Conservation (phyloP, 2,113 vertebrate species). For the Turdus rufiventris region DNA sequence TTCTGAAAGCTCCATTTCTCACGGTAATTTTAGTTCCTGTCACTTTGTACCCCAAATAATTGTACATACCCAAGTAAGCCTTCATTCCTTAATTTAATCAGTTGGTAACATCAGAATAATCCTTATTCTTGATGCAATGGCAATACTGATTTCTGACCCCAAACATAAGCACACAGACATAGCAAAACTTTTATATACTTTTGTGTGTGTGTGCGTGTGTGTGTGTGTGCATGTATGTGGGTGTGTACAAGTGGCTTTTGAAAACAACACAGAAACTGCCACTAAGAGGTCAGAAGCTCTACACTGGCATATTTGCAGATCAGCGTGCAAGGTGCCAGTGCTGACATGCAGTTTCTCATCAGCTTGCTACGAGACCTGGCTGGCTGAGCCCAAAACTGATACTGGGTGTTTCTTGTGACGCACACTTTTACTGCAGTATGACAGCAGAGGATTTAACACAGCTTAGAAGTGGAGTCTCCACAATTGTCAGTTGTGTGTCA, state of each 20-base stretch:
- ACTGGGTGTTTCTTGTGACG: fast-evolving
- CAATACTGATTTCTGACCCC: neutral
- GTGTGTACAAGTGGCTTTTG: neutral
- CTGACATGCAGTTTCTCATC: neutral
- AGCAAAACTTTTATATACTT: neutral
- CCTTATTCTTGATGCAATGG: neutral
- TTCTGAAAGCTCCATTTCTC: neutral
- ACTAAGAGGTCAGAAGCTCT: neutral
- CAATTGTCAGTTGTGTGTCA: neutral
- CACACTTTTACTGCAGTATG: neutral
- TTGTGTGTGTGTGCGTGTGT: neutral
- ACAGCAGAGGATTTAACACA: neutral
- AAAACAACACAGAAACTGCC: neutral
- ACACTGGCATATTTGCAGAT: neutral
- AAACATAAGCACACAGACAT: fast-evolving
- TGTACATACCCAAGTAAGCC: neutral
- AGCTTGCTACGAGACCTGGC: neutral
- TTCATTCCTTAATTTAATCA: neutral
- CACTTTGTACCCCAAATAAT: neutral
- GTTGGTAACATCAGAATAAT: neutral
- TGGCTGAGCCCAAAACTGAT: neutral
- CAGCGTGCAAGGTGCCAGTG: neutral
- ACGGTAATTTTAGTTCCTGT: neutral
- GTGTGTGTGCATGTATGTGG: too few species aligned
- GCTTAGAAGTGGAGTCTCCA: neutral